Conservation (phyloP, 1,140 invertebrate genomes). For the Aricia agestis region DNA sequence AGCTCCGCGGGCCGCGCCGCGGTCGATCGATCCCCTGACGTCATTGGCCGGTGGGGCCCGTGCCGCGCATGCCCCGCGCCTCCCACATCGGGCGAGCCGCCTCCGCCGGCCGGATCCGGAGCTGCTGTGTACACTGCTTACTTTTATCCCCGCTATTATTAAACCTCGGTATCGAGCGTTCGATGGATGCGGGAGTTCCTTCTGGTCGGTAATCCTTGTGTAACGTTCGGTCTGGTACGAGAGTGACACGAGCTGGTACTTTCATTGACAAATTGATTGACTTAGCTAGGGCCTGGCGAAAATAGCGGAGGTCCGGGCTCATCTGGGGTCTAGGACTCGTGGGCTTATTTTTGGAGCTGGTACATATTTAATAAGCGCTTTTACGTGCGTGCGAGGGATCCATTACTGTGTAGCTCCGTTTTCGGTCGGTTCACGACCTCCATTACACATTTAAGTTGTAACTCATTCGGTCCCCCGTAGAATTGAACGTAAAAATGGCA, state of each 20-base stretch:
- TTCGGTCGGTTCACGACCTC: slow-evolving; percentile 2
- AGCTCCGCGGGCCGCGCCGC: slow-evolving; percentile 40
- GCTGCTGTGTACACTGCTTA: background rate
- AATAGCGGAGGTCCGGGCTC: slow-evolving; percentile 27
- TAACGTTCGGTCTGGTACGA: slow-evolving; percentile 24
- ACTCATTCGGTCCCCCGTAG: background rate
- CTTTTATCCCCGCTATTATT: background rate
- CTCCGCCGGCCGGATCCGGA: background rate
- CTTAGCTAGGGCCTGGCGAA: slow-evolving; percentile 27
- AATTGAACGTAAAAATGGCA: background rate
- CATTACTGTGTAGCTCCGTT: background rate
- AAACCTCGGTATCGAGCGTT: background rate
- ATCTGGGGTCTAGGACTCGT: slow-evolving; percentile 9
- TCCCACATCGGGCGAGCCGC: slow-evolving; percentile 34
- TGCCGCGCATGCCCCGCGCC: slow-evolving; percentile 46
- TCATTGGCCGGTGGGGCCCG: slow-evolving; percentile 46
- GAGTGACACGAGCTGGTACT: slow-evolving; percentile 36
- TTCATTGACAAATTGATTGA: slow-evolving; percentile 68
- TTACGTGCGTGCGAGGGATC: background rate
- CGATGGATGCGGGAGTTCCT: background rate
- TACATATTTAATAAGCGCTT: slow-evolving; percentile 9
- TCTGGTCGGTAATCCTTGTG: background rate
- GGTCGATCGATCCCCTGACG: slow-evolving; percentile 58
- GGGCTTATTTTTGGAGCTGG: slow-evolving; percentile 6
- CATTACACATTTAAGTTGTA: background rate